phyloP scores from a whole-genome alignment of 2,113 vertebrate genomes.

The Pleuronectes platessa region DNA sequence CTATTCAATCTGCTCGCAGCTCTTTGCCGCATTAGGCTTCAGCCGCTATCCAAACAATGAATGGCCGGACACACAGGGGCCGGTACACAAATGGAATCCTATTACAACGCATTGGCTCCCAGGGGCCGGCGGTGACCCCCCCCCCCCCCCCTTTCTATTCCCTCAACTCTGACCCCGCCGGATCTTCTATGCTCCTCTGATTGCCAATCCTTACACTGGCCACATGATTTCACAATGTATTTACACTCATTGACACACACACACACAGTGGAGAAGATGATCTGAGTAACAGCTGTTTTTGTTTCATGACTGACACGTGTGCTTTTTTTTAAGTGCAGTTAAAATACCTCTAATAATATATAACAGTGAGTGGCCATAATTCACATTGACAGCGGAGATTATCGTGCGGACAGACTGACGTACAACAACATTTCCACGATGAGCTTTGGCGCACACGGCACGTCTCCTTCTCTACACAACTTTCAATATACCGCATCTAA shows the following conservation, averaged over 20 bases:
- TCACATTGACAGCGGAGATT: slow-evolving; percentile 69
- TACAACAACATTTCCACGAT: slow-evolving; percentile 51
- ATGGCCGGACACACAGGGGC: slow-evolving; percentile 42
- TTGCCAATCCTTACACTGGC: slow-evolving; percentile 51
- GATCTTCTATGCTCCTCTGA: slow-evolving; percentile 34
- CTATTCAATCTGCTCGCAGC: slow-evolving; percentile 71
- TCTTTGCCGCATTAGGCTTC: slow-evolving; percentile 33
- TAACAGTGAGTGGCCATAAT: slow-evolving; percentile 81
- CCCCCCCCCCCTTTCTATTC: neutral
- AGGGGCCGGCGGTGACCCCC: slow-evolving; percentile 3
- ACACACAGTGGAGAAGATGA: slow-evolving; percentile 15
- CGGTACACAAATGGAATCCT: slow-evolving; percentile 64
- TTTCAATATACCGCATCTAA: slow-evolving; percentile 63
- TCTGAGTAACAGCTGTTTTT: slow-evolving; percentile 45
- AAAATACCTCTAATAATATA: slow-evolving; percentile 57
- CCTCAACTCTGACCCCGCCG: neutral
- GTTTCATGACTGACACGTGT: slow-evolving; percentile 64
- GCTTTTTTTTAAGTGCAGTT: slow-evolving; percentile 70
- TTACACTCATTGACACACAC: slow-evolving; percentile 51
- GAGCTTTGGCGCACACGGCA: slow-evolving; percentile 36
- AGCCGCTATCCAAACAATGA: slow-evolving; percentile 59
- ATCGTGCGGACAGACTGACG: slow-evolving; percentile 47
- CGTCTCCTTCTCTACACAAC: slow-evolving; percentile 45
- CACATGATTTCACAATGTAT: slow-evolving; percentile 49
- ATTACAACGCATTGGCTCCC: slow-evolving; percentile 52